These are phyloP conservation scores for Darevskia nairensis DNA, from an alignment of 2,797 vertebrate genomes.

Conservation along the genomic window DNA sequence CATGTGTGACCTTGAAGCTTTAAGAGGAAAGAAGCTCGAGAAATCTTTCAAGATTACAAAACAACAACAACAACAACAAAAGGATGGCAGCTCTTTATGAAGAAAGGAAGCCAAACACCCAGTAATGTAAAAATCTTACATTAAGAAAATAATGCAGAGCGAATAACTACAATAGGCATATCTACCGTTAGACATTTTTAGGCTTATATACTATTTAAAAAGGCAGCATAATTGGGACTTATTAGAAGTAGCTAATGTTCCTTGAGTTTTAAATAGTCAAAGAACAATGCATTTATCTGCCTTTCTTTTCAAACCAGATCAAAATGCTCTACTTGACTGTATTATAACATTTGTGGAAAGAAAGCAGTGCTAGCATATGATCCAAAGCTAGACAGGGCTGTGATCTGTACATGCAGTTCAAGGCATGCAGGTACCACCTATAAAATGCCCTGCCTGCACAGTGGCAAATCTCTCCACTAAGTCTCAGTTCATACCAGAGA, in stretches of 20 bases:
- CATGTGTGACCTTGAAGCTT: slow-evolving; percentile 59
- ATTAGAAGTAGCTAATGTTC: slow-evolving; percentile 12
- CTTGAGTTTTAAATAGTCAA: slow-evolving; percentile 23
- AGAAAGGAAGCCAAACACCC: too few species aligned
- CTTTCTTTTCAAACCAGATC: not conserved
- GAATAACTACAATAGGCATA: slow-evolving; percentile 24
- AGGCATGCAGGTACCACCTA: too few species aligned
- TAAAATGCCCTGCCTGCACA: not conserved
- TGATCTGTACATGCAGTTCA: not conserved
- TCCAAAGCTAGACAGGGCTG: not conserved
- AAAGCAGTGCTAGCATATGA: not conserved
- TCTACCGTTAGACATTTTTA: not conserved
- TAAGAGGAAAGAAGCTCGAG: slow-evolving; percentile 40
- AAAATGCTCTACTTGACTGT: not conserved
- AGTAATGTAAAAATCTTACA: not conserved
- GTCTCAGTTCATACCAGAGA: not conserved
- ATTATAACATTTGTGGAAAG: not conserved
- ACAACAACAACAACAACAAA: slow-evolving; percentile 42
- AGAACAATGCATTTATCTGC: slow-evolving; percentile 38
- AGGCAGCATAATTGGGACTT: slow-evolving; percentile 20
- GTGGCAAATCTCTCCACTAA: not conserved
- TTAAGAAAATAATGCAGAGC: not conserved
- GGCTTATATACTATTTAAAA: not conserved
- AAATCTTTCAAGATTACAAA: not conserved
- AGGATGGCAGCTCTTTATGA: not conserved